These are phyloP conservation scores for Gallinago stenura DNA, from an alignment of 2,797 vertebrate species.

Conservation along the genomic window DNA sequence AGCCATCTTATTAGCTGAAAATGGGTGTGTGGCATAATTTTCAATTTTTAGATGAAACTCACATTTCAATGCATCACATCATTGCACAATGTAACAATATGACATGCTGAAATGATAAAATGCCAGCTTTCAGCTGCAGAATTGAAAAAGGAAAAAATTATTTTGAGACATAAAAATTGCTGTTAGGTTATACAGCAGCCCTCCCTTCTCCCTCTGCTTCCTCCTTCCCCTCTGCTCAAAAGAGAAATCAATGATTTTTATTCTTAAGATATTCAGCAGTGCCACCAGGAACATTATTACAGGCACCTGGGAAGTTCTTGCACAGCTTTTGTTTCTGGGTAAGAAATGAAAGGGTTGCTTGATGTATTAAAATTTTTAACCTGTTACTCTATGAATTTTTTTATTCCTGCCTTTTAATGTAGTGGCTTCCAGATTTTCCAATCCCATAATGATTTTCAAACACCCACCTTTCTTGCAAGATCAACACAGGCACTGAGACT, in stretches of 20 bases:
- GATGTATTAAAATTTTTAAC: background rate
- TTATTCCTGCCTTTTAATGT: background rate
- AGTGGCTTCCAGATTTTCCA: background rate
- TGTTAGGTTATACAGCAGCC: background rate
- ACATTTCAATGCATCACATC: background rate
- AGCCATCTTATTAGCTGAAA: background rate
- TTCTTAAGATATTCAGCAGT: background rate
- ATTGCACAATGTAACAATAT: background rate
- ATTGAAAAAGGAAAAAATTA: background rate
- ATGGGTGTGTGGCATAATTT: background rate
- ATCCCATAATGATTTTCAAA: background rate
- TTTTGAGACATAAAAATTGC: background rate
- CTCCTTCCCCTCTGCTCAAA: accelerated
- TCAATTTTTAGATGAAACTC: background rate
- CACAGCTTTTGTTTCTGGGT: background rate
- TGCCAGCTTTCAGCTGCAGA: background rate
- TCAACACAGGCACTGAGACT: background rate
- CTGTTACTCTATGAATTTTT: background rate
- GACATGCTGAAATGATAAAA: slow-evolving; percentile 1
- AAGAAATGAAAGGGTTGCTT: background rate
- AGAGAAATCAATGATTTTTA: background rate
- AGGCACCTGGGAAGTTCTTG: background rate
- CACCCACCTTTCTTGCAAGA: background rate
- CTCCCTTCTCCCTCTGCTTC: background rate
- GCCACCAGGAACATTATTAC: background rate